A percentile compares a stretch with the other conserved stretches of the same genome.
Evolutionary conservation across 1,140 invertebrate species (phyloP).

Genomic region (Sitobion miscanthi): DNA sequence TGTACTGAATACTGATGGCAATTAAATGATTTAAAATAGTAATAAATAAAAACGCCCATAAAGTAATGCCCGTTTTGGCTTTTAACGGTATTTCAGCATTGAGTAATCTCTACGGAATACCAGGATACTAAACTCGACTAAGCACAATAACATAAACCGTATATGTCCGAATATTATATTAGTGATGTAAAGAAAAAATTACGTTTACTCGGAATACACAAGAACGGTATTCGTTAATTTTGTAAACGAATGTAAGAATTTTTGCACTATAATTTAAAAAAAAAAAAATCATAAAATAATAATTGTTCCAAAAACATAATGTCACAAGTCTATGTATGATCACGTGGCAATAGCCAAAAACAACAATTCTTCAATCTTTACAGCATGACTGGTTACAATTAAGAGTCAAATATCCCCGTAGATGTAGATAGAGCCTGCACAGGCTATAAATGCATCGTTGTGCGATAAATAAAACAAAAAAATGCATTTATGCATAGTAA

Average conservation of each 20-base stretch:
- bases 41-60: background rate
- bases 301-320: too few species aligned
- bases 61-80: background rate
- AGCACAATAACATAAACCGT: background rate
- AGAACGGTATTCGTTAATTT: background rate
- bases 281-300: too few species aligned
- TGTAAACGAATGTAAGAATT: background rate
- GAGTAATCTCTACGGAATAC: background rate
- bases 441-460: too few species aligned
- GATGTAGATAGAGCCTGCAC: too few species aligned
- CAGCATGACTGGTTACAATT: too few species aligned
- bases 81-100: background rate
- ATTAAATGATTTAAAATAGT: background rate
- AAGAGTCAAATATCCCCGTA: too few species aligned
- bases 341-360: too few species aligned
- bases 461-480: too few species aligned
- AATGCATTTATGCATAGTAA: too few species aligned
- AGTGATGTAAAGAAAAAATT: background rate
- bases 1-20: background rate
- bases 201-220: background rate
- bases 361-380: too few species aligned
- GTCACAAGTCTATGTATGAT: too few species aligned
- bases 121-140: background rate
- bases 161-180: background rate
- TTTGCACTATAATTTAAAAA: too few species aligned